These are phyloP conservation scores for Philaenus spumarius DNA, from an alignment of 1,140 invertebrate genomes.

Conservation along the genomic window DNA sequence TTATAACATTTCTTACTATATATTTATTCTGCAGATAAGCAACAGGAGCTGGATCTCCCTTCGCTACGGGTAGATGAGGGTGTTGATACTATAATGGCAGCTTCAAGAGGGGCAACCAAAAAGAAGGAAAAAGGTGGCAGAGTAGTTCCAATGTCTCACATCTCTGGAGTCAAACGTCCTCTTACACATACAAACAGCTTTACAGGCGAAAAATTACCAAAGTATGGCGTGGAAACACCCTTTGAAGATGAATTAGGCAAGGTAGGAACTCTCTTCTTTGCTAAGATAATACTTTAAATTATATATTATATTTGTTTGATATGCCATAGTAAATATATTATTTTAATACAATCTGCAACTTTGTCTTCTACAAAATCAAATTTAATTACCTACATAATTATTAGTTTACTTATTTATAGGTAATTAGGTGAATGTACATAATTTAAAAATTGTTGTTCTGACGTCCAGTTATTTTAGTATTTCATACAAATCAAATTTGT, in stretches of 20 bases:
- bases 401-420: no score
- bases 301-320: no score
- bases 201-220: slow-evolving; percentile 80
- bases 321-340: not conserved
- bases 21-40: slow-evolving; percentile 69
- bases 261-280: no score
- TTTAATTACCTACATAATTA: no score
- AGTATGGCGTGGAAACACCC: slow-evolving; percentile 86
- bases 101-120: slow-evolving; percentile 24
- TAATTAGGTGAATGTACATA: no score
- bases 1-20: no score
- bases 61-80: slow-evolving; percentile 72
- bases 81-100: slow-evolving; percentile 30
- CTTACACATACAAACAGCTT: slow-evolving; percentile 86
- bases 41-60: slow-evolving; percentile 91
- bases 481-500: no score
- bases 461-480: no score
- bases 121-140: slow-evolving; percentile 52
- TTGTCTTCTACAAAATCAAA: no score
- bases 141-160: slow-evolving; percentile 70
- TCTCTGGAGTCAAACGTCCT: slow-evolving; percentile 81
- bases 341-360: no score
- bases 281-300: no score
- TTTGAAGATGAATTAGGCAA: slow-evolving; percentile 83
- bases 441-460: no score